Percentiles rank a stretch among this genome's conserved stretches.
Evolutionary conservation across 2,888 invertebrate genomes (phyloP).

Genomic region (Noctua janthe): DNA sequence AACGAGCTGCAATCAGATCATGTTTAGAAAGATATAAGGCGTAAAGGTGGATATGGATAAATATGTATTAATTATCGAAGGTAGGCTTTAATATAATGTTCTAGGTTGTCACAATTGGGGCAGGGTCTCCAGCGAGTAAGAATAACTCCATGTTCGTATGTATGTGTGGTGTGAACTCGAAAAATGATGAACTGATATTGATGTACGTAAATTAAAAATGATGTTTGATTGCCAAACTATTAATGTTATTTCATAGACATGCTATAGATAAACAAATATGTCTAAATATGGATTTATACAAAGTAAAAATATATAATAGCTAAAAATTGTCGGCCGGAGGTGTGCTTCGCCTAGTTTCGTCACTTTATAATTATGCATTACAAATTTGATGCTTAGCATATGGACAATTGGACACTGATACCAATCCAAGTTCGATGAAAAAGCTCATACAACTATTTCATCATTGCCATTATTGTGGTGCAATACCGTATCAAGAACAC

Average conservation of each 20-base stretch:
- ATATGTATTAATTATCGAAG: conserved; percentile 68
- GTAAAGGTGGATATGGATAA: conserved; percentile 59
- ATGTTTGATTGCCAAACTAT: not conserved
- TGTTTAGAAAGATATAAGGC: conserved; percentile 49
- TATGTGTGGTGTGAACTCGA: conserved; percentile 21
- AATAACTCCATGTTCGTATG: conserved; percentile 51
- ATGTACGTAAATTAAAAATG: not conserved
- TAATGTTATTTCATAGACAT: not conserved
- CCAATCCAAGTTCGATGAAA: not conserved
- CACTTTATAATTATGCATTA: too few relatives aligned
- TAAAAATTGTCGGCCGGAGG: too few relatives aligned
- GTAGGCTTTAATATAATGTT: conserved; percentile 55
- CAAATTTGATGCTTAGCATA: too few relatives aligned
- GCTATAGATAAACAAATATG: not conserved
- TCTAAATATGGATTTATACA: too few relatives aligned
- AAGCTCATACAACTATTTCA: not conserved
- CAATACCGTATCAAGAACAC: not conserved
- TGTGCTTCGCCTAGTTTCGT: too few relatives aligned
- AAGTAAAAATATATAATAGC: too few relatives aligned
- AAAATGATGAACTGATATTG: conserved; percentile 29
- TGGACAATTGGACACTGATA: too few relatives aligned
- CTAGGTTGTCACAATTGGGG: conserved; percentile 66
- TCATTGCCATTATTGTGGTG: not conserved
- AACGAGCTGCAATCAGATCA: conserved; percentile 58
- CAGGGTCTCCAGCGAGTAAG: conserved; percentile 59